Percentiles rank a stretch among this genome's conserved stretches.
Conservation (phyloP, 2,888 invertebrate species). For the Caenorhabditis sp. region DNA sequence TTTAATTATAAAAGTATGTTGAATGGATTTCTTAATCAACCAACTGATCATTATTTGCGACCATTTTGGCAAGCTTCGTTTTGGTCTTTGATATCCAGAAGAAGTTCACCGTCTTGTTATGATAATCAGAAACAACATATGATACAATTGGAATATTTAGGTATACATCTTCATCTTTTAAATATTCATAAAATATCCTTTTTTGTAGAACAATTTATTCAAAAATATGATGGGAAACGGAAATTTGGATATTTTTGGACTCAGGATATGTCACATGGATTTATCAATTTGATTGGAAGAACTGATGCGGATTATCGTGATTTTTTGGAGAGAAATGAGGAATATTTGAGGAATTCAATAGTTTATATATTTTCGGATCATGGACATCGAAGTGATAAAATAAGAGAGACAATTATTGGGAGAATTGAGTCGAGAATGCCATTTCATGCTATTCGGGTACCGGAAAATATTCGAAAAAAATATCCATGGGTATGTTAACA, state of each 20-base stretch:
- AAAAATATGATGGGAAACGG: constrained; percentile 42
- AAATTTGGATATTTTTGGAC: constrained; percentile 61
- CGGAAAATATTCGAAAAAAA: constrained; percentile 65
- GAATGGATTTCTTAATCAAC: constrained; percentile 69
- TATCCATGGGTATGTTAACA: constrained; percentile 63
- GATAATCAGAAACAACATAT: constrained; percentile 46
- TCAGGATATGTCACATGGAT: constrained; percentile 61
- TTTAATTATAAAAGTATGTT: constrained; percentile 70
- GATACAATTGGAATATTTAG: constrained; percentile 50
- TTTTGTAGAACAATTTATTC: constrained; percentile 26
- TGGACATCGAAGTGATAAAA: constrained; percentile 72
- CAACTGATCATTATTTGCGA: constrained; percentile 72
- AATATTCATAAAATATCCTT: constrained; percentile 2
- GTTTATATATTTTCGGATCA: constrained; percentile 71
- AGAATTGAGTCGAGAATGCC: constrained; percentile 73
- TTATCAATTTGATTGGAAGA: constrained; percentile 46
- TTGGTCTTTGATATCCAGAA: constrained; percentile 49
- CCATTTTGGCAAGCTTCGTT: constrained; percentile 56
- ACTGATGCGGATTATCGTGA: constrained; percentile 49
- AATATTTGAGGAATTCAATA: constrained; percentile 52
- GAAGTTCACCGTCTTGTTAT: constrained; percentile 55
- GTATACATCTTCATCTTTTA: constrained; percentile 10
- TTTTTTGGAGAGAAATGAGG: constrained; percentile 45
- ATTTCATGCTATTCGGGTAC: constrained; percentile 71
- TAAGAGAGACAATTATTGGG: constrained; percentile 72